Conservation (phyloP, 1,140 invertebrate species). For the Drosophila lacertosa region DNA sequence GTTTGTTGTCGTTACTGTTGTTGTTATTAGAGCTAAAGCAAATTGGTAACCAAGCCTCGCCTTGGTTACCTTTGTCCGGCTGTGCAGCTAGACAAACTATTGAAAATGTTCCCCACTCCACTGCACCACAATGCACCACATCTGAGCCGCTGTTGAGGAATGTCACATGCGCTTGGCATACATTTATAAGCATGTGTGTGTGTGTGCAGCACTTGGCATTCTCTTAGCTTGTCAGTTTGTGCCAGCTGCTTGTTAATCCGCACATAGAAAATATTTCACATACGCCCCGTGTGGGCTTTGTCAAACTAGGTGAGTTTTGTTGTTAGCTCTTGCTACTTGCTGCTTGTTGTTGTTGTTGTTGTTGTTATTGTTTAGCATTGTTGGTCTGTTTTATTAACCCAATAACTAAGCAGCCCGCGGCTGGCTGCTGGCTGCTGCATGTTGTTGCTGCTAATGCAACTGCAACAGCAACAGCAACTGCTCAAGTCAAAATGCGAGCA, state of each 20-base stretch:
- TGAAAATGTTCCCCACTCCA: background rate
- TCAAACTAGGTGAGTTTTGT: conserved; percentile 63
- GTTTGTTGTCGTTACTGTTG: background rate
- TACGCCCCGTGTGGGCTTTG: conserved; percentile 52
- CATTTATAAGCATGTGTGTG: background rate
- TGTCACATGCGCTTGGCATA: conserved; percentile 47
- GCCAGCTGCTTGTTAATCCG: conserved; percentile 61
- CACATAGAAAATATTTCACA: conserved; percentile 74
- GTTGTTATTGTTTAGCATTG: conserved; percentile 14
- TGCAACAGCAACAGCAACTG: conserved; percentile 6
- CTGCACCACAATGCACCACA: background rate
- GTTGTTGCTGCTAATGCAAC: conserved; percentile 3
- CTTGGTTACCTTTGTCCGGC: conserved; percentile 76
- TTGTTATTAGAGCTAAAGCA: conserved; percentile 11
- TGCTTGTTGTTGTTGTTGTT: conserved; percentile 11
- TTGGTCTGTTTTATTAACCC: conserved; percentile 75
- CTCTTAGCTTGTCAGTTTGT: conserved; percentile 9
- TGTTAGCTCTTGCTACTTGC: conserved; percentile 26
- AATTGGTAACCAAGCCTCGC: conserved; percentile 25
- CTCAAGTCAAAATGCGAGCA: conserved; percentile 67
- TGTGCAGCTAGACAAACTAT: conserved; percentile 12
- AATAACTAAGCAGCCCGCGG: conserved; percentile 69
- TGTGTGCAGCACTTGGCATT: conserved; percentile 1
- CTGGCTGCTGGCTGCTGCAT: background rate
- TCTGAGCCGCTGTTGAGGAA: conserved; percentile 21